Evolutionary conservation across 1,140 invertebrate genomes (phyloP).

Genomic region (Zaprionus nigranus): DNA sequence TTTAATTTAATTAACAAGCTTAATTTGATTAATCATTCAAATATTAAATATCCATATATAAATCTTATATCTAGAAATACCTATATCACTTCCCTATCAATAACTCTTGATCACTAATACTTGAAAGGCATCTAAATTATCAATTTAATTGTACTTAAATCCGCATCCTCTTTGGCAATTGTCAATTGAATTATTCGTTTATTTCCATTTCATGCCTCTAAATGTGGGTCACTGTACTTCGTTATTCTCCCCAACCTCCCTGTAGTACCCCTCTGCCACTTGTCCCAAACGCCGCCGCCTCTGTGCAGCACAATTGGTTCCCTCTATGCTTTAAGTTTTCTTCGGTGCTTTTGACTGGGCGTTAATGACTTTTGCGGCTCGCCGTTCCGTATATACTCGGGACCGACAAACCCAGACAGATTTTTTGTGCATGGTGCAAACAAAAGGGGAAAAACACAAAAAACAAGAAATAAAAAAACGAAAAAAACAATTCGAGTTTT

Average conservation of each 20-base stretch:
- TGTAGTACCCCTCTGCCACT: not conserved
- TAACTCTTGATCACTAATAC: not conserved
- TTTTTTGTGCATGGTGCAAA: constrained; percentile 36
- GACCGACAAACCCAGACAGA: constrained; percentile 35
- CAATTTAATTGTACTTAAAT: not conserved
- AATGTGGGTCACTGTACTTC: constrained; percentile 4
- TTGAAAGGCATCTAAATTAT: not conserved
- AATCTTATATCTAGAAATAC: not conserved
- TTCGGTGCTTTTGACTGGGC: constrained; percentile 45
- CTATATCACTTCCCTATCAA: not conserved
- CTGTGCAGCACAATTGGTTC: constrained; percentile 38
- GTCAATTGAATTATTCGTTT: constrained; percentile 2
- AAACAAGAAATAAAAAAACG: constrained; percentile 20
- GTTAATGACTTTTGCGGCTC: constrained; percentile 54
- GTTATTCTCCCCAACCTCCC: not conserved
- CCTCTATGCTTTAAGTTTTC: constrained; percentile 30
- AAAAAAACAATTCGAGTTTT: constrained; percentile 36
- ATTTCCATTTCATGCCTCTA: not conserved
- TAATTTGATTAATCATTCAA: too few relatives aligned
- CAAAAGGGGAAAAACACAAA: constrained; percentile 2
- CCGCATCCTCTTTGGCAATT: not conserved
- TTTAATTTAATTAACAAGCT: too few relatives aligned
- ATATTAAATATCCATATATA: not conserved
- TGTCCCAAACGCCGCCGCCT: constrained; percentile 13
- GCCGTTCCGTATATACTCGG: constrained; percentile 17